Evolutionary conservation across 2,113 vertebrate genomes (phyloP).

Genomic region (Arvicanthis niloticus): DNA sequence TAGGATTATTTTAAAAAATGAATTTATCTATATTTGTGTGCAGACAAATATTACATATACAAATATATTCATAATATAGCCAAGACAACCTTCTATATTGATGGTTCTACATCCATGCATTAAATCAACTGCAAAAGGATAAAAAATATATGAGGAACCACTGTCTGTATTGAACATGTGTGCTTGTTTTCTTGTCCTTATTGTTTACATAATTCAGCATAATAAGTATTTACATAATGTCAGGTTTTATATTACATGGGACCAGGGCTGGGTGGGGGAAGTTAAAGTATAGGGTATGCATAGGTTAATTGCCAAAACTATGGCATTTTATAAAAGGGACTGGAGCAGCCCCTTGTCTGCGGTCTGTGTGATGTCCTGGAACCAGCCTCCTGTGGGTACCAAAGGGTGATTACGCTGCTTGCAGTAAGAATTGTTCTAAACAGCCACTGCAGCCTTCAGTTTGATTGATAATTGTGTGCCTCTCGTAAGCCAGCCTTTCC

Average conservation of each 20-base stretch:
- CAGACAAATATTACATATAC: background rate
- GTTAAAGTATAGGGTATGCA: background rate
- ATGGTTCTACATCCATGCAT: background rate
- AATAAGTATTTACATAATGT: background rate
- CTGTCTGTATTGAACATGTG: background rate
- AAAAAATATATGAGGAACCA: background rate
- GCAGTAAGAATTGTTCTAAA: conserved; percentile 26
- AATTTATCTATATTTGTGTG: background rate
- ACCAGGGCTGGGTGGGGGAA: background rate
- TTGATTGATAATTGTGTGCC: conserved; percentile 66
- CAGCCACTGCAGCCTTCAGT: conserved; percentile 24
- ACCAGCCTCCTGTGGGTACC: background rate
- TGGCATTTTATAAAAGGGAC: background rate
- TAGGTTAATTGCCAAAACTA: background rate
- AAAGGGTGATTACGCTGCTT: background rate
- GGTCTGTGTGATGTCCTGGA: background rate
- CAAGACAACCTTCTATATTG: background rate
- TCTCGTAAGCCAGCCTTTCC: background rate
- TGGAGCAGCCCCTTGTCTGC: background rate
- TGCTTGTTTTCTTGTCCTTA: background rate
- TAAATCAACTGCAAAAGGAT: background rate
- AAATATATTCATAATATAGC: background rate
- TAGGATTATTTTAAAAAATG: conserved; percentile 18
- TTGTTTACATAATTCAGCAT: background rate
- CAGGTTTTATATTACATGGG: background rate